Base-by-base conservation (phyloP, 2,113 vertebrate species). In the Pteronura brasiliensis region DNA sequence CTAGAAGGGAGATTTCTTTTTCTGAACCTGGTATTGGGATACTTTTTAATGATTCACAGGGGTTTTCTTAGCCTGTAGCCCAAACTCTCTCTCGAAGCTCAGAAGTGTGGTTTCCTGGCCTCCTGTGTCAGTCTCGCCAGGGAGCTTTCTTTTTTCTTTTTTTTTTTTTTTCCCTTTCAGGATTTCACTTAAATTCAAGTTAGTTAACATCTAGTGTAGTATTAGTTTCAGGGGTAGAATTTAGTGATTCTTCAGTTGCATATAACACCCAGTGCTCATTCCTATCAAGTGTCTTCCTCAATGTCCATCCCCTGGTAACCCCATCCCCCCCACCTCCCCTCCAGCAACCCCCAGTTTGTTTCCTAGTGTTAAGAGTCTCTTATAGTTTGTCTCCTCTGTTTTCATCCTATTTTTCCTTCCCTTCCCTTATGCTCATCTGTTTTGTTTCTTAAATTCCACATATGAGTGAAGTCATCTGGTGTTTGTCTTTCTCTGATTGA, bases 71-170 rank as follows among this genome's bases (percentile, higher is more conserved):
- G 79, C 39, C 72, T 3, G 4, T 4, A 10, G 42, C 42, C 57
- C 31, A 21, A 14, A 52, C 36, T 21, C 31, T 57, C 1, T 0
- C 63, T 3, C 2, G 10, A 47, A 47, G 3, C 6, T 6, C 39
- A 2, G 27, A 39, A 57, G 63, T 39, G 1, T 67, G 63, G 55
- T 34, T 47, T 31, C 67, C 1, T 4, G 79, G n/a, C 29, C 55
- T 84, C 76, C 23, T 11, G 0, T 1, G 4, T 27, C 36, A 34
- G 55, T 29, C 1, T 52, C 49, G 7, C n/a, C 69, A 20, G 49
- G 76, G 18, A n/a, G n/a, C 67, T 36, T 25, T 25, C n/a, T 39
- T 21, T 71, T 39, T 71, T 61, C 57, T 71, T 47, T 47, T 7
- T 20, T 36, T 18, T n/a, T 21, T n/a, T 59, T 59, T 65, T 7